Conservation (phyloP, 2,797 vertebrate genomes). For the Tapera naevia region DNA sequence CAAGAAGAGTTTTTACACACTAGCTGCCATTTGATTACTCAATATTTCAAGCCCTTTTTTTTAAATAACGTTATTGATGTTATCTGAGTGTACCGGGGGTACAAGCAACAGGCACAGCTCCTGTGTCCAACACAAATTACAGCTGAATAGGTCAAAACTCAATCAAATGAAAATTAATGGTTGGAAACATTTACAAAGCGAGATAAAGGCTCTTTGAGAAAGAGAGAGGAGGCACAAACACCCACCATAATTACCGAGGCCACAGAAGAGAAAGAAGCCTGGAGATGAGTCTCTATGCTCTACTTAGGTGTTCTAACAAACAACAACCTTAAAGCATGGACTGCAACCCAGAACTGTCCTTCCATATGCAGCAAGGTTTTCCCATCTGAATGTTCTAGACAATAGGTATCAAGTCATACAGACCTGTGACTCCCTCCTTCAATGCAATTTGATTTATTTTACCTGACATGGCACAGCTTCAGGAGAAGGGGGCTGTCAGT, state of each 20-base stretch:
- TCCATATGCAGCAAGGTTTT: rapidly evolving
- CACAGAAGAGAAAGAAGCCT: not conserved
- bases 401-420: not conserved
- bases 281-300: not conserved
- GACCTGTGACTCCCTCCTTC: not conserved
- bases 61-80: not conserved
- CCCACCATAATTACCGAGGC: not conserved
- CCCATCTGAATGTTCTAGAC: not conserved
- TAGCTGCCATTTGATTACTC: not conserved
- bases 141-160: not conserved
- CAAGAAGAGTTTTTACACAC: not conserved
- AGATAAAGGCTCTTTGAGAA: not conserved
- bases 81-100: not conserved
- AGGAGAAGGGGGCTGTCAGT: not conserved
- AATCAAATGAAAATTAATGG: not conserved
- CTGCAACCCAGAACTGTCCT: not conserved
- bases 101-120: not conserved
- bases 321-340: rapidly evolving
- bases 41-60: not conserved
- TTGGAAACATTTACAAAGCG: not conserved
- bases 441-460: not conserved
- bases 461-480: rapidly evolving
- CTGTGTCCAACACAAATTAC: not conserved
- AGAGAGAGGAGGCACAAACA: not conserved
- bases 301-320: not conserved